These are phyloP conservation scores for Dendrocincla tyrannina DNA, from an alignment of 2,797 vertebrate species.

Conservation along the genomic window DNA sequence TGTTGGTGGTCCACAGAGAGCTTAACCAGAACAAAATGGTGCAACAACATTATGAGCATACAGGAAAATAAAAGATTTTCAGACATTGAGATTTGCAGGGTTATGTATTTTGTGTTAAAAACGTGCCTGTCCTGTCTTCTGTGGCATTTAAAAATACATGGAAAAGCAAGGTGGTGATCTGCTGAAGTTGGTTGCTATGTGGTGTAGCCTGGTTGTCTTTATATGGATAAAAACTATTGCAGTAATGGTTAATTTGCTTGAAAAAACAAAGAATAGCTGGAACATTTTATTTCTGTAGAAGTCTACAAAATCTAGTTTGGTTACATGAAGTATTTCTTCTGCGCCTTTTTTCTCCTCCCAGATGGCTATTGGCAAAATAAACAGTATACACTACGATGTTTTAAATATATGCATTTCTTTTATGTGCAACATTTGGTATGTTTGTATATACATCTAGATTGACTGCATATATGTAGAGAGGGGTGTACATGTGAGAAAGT, in stretches of 20 bases:
- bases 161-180: neutral
- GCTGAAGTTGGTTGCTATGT: neutral
- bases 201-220: neutral
- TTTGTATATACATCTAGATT: conserved; percentile 5
- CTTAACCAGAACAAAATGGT: neutral
- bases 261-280: neutral
- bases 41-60: neutral
- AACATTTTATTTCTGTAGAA: neutral
- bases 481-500: neutral
- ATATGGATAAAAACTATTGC: neutral
- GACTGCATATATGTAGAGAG: conserved; percentile 11
- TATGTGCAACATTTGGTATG: conserved; percentile 27
- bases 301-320: neutral
- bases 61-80: neutral
- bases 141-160: neutral
- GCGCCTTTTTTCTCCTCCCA: neutral
- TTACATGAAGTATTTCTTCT: neutral
- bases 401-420: conserved; percentile 23
- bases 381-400: neutral
- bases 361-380: conserved; percentile 49
- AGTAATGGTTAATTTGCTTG: neutral
- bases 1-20: neutral
- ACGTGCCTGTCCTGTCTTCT: neutral
- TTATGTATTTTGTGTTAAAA: neutral
- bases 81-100: neutral